Conservation (phyloP, 1,140 invertebrate species). For the Nylanderia fulva region DNA sequence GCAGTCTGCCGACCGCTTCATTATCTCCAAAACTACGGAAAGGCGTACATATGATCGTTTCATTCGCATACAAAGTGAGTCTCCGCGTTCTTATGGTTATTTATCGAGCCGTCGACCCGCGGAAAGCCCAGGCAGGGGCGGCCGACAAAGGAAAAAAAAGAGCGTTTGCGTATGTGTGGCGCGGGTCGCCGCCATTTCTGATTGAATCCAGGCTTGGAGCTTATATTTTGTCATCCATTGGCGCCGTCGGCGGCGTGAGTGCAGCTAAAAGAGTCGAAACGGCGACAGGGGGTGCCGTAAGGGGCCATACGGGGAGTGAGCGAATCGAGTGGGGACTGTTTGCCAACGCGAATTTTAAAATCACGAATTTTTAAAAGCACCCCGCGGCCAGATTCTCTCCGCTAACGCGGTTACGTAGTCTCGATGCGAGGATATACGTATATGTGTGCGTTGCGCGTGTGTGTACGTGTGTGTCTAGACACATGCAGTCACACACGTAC, state of each 20-base stretch:
- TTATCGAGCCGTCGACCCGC: slow-evolving; percentile 76
- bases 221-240: slow-evolving; percentile 80
- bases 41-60: slow-evolving; percentile 77
- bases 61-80: slow-evolving; percentile 77
- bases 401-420: slow-evolving; percentile 77
- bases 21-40: slow-evolving; percentile 69
- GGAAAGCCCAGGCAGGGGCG: slow-evolving; percentile 64
- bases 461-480: slow-evolving; percentile 18
- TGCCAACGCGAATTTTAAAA: slow-evolving; percentile 80
- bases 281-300: slow-evolving; percentile 68
- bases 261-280: slow-evolving; percentile 78
- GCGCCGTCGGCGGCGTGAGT: slow-evolving; percentile 75
- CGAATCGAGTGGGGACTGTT: slow-evolving; percentile 74
- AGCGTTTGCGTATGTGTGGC: slow-evolving; percentile 71
- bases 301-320: slow-evolving; percentile 59
- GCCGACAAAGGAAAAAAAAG: slow-evolving; percentile 71
- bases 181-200: slow-evolving; percentile 80
- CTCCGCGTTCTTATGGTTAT: slow-evolving; percentile 80
- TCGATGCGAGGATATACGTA: slow-evolving; percentile 68
- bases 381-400: slow-evolving; percentile 77
- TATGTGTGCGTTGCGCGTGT: not conserved
- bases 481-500: not conserved
- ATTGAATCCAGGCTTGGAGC: slow-evolving; percentile 81
- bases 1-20: slow-evolving; percentile 67
- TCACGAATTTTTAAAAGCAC: slow-evolving; percentile 79